These are phyloP conservation scores for Hemithea aestivaria DNA, from an alignment of 2,888 invertebrate species.

Conservation along the genomic window DNA sequence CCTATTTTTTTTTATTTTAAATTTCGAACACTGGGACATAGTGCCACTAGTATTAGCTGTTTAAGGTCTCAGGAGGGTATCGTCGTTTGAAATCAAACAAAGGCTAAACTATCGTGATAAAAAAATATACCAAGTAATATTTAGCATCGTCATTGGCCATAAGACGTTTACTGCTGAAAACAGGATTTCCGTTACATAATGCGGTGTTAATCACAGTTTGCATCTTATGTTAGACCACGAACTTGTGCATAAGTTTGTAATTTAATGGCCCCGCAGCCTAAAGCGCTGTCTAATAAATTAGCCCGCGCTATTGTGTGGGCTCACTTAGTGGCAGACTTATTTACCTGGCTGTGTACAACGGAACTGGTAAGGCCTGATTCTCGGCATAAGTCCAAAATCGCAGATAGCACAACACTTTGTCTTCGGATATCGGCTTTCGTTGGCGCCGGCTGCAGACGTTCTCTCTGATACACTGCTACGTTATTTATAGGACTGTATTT, in stretches of 20 bases:
- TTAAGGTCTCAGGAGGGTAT: too few species aligned
- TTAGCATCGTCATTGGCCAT: too few species aligned
- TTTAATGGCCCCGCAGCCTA: constrained; percentile 39
- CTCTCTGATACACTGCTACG: constrained; percentile 21
- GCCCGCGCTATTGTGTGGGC: constrained; percentile 63
- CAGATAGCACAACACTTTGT: constrained; percentile 18
- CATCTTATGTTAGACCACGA: too few species aligned
- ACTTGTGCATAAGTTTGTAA: neutral
- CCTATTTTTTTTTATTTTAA: too few species aligned
- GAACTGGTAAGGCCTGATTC: constrained; percentile 36
- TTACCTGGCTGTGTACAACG: constrained; percentile 51
- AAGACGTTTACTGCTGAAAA: too few species aligned
- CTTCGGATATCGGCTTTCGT: constrained; percentile 13
- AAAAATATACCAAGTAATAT: too few species aligned
- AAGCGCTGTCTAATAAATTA: constrained; percentile 69
- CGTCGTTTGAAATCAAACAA: too few species aligned
- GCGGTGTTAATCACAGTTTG: too few species aligned
- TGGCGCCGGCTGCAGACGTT: constrained; percentile 32
- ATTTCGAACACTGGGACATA: too few species aligned
- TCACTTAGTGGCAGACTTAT: constrained; percentile 69
- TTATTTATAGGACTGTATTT: constrained; percentile 7
- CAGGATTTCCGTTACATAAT: too few species aligned
- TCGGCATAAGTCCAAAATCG: constrained; percentile 28
- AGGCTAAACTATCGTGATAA: too few species aligned
- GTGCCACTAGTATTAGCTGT: too few species aligned